Conservation (phyloP, 2,888 invertebrate species). For the Eristalis tenax region DNA sequence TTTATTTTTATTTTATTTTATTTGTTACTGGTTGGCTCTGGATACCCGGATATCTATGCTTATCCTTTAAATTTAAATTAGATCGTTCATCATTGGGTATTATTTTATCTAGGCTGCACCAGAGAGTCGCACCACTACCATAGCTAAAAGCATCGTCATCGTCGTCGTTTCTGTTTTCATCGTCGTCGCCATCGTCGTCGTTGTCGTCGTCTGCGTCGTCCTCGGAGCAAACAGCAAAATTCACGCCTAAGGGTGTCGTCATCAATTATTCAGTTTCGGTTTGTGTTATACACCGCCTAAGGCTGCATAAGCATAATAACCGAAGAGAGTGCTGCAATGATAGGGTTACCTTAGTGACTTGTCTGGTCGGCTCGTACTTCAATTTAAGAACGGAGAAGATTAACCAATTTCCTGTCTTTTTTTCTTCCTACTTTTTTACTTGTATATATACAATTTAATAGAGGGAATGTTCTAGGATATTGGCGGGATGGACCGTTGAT, state of each 20-base stretch:
- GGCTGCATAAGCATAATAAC: constrained; percentile 71
- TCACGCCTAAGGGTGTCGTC: constrained; percentile 72
- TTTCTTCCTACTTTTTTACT: constrained; percentile 5
- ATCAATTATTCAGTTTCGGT: constrained; percentile 72
- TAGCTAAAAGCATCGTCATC: not conserved
- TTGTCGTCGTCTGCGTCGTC: constrained; percentile 34
- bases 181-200: constrained; percentile 8
- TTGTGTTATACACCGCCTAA: constrained; percentile 71
- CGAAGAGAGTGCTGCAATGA: constrained; percentile 62
- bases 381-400: constrained; percentile 64
- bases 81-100: constrained; percentile 72
- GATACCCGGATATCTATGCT: constrained; percentile 70
- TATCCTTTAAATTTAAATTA: constrained; percentile 73
- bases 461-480: constrained; percentile 36
- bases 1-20: constrained; percentile 42
- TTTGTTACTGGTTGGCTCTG: constrained; percentile 39
- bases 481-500: constrained; percentile 23
- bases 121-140: constrained; percentile 54
- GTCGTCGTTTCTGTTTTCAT: not conserved
- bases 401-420: constrained; percentile 64
- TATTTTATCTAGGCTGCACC: constrained; percentile 71
- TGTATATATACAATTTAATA: constrained; percentile 13
- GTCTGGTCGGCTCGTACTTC: constrained; percentile 57
- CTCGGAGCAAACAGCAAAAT: constrained; percentile 66
- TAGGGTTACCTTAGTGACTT: constrained; percentile 59